phyloP scores from a whole-genome alignment of 2,113 vertebrate species.

The Podarcis cretensis region DNA sequence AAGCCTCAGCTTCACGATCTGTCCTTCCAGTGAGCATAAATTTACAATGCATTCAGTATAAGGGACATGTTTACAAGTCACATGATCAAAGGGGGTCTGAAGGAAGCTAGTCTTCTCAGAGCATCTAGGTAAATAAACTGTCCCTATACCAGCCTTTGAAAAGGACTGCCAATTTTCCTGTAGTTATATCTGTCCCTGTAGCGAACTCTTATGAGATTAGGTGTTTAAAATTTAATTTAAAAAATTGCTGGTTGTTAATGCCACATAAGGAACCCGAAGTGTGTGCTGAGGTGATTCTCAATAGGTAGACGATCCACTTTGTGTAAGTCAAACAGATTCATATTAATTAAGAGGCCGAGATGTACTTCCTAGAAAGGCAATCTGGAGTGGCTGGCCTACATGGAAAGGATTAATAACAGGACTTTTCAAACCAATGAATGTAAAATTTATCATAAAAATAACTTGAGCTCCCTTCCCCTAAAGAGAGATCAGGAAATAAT shows the following conservation, averaged over 20 bases:
- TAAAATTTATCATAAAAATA: not conserved
- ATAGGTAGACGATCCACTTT: not conserved
- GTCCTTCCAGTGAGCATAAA: too few species aligned
- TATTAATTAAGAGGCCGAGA: not conserved
- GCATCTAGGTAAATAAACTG: not conserved
- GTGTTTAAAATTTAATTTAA: constrained; percentile 21
- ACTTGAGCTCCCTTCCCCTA: not conserved
- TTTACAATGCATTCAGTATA: constrained; percentile 2
- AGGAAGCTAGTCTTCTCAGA: not conserved
- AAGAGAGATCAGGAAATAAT: not conserved
- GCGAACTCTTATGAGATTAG: constrained; percentile 8
- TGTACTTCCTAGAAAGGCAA: not conserved
- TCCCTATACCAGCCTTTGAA: not conserved
- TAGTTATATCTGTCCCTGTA: not conserved
- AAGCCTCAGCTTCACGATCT: too few species aligned
- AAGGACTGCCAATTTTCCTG: not conserved
- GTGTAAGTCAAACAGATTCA: not conserved
- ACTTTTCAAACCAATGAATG: not conserved
- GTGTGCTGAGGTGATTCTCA: constrained; percentile 1
- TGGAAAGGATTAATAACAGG: not conserved
- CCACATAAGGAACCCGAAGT: not conserved
- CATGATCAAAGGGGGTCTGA: not conserved
- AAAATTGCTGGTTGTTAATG: constrained; percentile 12
- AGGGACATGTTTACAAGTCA: not conserved
- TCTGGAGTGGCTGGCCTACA: not conserved